phyloP scores from a whole-genome alignment of 1,140 invertebrate genomes.

The Meloidogyne chitwoodi region DNA sequence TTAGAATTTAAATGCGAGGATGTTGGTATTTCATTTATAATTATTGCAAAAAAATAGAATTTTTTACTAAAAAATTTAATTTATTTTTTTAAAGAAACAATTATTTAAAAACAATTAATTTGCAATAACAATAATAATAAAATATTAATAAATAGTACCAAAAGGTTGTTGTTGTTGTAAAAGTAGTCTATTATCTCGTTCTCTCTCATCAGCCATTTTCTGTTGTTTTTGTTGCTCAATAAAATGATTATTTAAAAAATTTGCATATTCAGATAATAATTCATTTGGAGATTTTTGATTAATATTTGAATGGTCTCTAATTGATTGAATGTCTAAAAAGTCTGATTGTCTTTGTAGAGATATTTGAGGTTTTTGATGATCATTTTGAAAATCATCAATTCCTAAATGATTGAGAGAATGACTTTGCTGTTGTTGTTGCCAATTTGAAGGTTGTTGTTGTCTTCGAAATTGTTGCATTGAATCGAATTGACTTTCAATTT shows the following conservation, averaged over 20 bases:
- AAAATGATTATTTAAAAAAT: conserved; percentile 58
- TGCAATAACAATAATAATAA: not conserved
- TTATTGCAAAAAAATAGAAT: not conserved
- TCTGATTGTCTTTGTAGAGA: not conserved
- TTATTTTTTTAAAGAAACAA: no score
- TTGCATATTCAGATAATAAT: conserved; percentile 51
- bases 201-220: not conserved
- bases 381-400: not conserved
- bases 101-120: no score
- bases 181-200: not conserved
- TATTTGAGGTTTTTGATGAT: not conserved
- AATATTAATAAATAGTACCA: not conserved
- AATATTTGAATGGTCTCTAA: not conserved
- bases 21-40: not conserved
- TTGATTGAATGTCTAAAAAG: not conserved
- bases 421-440: not conserved
- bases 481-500: not conserved
- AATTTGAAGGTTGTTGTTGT: not conserved
- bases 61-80: not conserved
- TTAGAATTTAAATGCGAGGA: not conserved
- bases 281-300: not conserved
- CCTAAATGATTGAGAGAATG: not conserved
- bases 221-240: conserved; percentile 14
- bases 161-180: not conserved
- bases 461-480: not conserved